phyloP scores from a whole-genome alignment of 1,140 invertebrate species.

The Drosophila littoralis region DNA sequence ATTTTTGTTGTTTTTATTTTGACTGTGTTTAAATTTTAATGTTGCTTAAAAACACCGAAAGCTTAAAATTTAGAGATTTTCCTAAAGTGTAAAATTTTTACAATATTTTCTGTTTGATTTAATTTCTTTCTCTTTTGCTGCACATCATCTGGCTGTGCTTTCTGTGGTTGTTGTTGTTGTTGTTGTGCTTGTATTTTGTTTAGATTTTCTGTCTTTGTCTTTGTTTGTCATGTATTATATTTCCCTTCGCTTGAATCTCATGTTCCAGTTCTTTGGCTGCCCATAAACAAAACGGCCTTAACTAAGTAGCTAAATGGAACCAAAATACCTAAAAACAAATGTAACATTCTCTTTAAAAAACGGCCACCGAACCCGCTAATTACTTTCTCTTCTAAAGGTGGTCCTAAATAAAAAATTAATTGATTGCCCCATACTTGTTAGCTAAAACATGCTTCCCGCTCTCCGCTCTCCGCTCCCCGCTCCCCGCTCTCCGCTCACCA shows the following conservation, averaged over 20 bases:
- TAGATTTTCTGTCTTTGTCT: conserved; percentile 1
- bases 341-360: conserved; percentile 19
- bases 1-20: conserved; percentile 34
- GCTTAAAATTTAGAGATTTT: conserved; percentile 84
- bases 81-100: conserved; percentile 83
- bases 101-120: conserved; percentile 56
- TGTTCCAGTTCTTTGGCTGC: conserved; percentile 20
- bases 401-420: conserved; percentile 22
- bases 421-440: conserved; percentile 30
- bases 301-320: conserved; percentile 27
- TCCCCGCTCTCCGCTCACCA: background rate
- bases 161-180: conserved; percentile 23
- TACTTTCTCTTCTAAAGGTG: background rate
- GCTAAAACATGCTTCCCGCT: conserved; percentile 10
- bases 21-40: conserved; percentile 51
- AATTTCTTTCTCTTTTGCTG: conserved; percentile 28
- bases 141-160: conserved; percentile 29
- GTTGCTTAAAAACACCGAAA: conserved; percentile 84
- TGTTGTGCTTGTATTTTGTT: conserved; percentile 22
- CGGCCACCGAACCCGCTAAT: background rate
- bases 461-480: background rate
- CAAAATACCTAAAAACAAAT: conserved; percentile 30
- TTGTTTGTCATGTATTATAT: background rate
- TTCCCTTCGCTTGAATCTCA: background rate
- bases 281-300: conserved; percentile 23